Evolutionary conservation across 2,797 vertebrate genomes (phyloP), one percentile per base, ranked within the genome.

Genomic region (Syngnathus acus): DNA sequence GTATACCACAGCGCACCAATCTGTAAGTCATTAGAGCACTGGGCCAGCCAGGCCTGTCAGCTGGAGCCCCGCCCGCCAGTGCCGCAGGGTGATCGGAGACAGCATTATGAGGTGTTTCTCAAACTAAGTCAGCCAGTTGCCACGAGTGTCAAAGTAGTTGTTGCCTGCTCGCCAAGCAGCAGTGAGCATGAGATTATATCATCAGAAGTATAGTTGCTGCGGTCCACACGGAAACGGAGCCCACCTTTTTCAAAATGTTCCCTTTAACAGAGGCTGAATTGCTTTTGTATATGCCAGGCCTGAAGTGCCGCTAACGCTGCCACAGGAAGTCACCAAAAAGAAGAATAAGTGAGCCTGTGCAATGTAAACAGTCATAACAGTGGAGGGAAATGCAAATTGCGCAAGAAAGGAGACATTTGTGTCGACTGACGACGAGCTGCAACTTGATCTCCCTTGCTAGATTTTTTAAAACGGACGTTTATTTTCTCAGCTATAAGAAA

Each of bases 11-110:
- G 89, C 65, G 87, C 89, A 89, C 88, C 93, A 92, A 82, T 93
- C 94, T 98, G 94, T 93, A 93, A 92, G 90, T 92, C 92, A 95
- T 96, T 97, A 97, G 90, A 90, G 88, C 85, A 69, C 79, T 70
- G 76, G 79, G 92, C 82, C 75, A 69, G 92, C 82, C 75, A 69
- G 76, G 79, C 85, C 78, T 78, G 79, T 81, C 75, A 68, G 80
- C 89, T 95, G 94, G 94, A 93, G 87, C 87, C 80, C 53, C 72
- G 92, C 80, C 53, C 72, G 92, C 93, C 94, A 94, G 91, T 76
- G 87, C 88, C 84, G 79, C 76, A 57, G 87, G 82, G 78, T 73
- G 69, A 79, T 82, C 77, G 71, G 78, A 81, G 78, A 78, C 80
- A 73, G 80, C 81, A 53, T 71, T 83, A 79, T 19, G 72, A 82